phyloP scores from a whole-genome alignment of 2,113 vertebrate genomes.

The Sitta europaea region DNA sequence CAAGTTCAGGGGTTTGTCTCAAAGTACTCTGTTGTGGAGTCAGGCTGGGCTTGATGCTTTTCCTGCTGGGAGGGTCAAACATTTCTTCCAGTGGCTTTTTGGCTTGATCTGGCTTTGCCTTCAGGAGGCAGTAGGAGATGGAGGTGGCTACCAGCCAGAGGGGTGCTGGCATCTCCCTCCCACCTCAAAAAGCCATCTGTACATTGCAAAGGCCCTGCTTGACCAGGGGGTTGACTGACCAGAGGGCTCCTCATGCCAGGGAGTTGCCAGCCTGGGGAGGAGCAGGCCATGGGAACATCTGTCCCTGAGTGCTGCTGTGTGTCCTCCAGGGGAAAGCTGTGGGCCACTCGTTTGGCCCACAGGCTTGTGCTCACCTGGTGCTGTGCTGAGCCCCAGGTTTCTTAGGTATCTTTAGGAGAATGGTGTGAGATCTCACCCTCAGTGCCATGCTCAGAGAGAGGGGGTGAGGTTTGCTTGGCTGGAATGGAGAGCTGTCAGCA shows the following conservation, averaged over 20 bases:
- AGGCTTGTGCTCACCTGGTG: not conserved
- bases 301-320: accelerated
- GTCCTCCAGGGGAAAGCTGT: not conserved
- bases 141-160: not conserved
- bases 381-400: not conserved
- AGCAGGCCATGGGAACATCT: not conserved
- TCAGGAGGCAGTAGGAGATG: not conserved
- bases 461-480: not conserved
- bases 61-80: not conserved
- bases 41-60: not conserved
- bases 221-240: not conserved
- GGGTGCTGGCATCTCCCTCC: not conserved
- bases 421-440: not conserved
- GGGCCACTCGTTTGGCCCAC: not conserved
- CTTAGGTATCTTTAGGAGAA: not conserved
- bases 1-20: not conserved
- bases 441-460: not conserved
- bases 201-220: not conserved
- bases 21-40: accelerated
- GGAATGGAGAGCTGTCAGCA: not conserved
- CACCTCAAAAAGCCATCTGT: not conserved
- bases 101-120: not conserved
- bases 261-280: accelerated
- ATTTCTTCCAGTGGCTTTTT: not conserved
- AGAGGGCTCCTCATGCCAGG: not conserved